These are phyloP conservation scores for Leptopterna dolabrata DNA, from an alignment of 2,888 invertebrate species.

Conservation along the genomic window DNA sequence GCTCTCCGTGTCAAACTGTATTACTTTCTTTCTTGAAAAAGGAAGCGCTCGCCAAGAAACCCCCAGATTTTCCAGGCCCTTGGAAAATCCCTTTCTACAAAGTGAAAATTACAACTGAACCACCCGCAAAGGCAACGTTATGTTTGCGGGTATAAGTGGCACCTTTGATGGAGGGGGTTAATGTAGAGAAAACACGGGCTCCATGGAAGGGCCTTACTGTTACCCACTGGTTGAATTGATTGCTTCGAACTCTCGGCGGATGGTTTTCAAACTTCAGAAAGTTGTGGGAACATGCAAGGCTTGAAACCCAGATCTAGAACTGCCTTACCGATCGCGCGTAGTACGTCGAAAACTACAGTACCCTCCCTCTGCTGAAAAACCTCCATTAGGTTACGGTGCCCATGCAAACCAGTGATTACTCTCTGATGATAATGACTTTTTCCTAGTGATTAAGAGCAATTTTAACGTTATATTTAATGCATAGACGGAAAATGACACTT, in stretches of 20 bases:
- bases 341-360: background rate
- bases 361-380: background rate
- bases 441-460: slow-evolving; percentile 54
- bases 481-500: background rate
- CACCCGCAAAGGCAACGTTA: slow-evolving; percentile 22
- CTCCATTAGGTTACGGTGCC: slow-evolving; percentile 42
- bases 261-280: slow-evolving; percentile 32
- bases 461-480: slow-evolving; percentile 55
- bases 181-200: slow-evolving; percentile 48
- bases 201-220: background rate
- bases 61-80: background rate
- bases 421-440: slow-evolving; percentile 55
- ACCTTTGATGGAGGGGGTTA: slow-evolving; percentile 13
- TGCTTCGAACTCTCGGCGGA: background rate
- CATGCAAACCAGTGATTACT: slow-evolving; percentile 57
- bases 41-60: background rate
- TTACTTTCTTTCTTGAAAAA: background rate
- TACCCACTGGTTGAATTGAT: slow-evolving; percentile 49
- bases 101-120: slow-evolving; percentile 40
- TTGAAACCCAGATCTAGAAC: slow-evolving; percentile 26
- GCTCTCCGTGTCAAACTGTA: background rate
- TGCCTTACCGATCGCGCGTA: background rate
- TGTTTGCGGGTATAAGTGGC: slow-evolving; percentile 43
- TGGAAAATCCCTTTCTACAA: background rate
- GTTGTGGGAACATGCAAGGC: slow-evolving; percentile 21